These are phyloP conservation scores for Sceliomorpha sp. DNA, from an alignment of 2,888 invertebrate species.

Conservation along the genomic window DNA sequence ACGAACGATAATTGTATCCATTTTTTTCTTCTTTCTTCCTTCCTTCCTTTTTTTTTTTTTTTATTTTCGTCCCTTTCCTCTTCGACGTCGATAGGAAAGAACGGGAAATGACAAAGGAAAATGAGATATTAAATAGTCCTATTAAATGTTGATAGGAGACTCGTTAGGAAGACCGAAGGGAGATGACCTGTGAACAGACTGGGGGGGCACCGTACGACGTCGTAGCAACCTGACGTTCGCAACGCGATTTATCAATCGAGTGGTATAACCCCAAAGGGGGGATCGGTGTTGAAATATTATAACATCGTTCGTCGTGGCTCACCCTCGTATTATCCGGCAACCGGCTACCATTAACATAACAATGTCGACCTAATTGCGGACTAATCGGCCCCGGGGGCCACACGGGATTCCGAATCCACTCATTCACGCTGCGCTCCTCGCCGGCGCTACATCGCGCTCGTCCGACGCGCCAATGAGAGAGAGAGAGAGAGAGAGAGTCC, in stretches of 20 bases:
- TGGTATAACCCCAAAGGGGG: constrained; percentile 54
- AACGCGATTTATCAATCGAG: constrained; percentile 77
- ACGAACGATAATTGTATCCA: too few species aligned
- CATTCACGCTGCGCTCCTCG: constrained; percentile 28
- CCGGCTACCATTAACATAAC: constrained; percentile 76
- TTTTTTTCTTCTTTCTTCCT: too few species aligned
- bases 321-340: constrained; percentile 74
- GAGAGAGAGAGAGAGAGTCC: too few species aligned
- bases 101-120: too few species aligned
- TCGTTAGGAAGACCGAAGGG: too few species aligned
- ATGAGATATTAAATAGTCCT: too few species aligned
- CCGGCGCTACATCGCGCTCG: constrained; percentile 50
- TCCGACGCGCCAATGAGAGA: constrained; percentile 59
- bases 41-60: too few species aligned
- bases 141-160: too few species aligned
- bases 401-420: constrained; percentile 48
- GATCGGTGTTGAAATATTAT: constrained; percentile 78
- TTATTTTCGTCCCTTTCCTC: too few species aligned
- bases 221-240: constrained; percentile 69
- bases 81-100: too few species aligned
- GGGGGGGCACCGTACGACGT: constrained; percentile 34
- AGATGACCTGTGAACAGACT: constrained; percentile 35
- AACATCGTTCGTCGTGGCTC: constrained; percentile 74
- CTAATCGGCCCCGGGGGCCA: constrained; percentile 73
- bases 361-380: constrained; percentile 77